These are phyloP conservation scores for Archocentrus centrarchus DNA, from an alignment of 2,113 vertebrate genomes.

Conservation along the genomic window DNA sequence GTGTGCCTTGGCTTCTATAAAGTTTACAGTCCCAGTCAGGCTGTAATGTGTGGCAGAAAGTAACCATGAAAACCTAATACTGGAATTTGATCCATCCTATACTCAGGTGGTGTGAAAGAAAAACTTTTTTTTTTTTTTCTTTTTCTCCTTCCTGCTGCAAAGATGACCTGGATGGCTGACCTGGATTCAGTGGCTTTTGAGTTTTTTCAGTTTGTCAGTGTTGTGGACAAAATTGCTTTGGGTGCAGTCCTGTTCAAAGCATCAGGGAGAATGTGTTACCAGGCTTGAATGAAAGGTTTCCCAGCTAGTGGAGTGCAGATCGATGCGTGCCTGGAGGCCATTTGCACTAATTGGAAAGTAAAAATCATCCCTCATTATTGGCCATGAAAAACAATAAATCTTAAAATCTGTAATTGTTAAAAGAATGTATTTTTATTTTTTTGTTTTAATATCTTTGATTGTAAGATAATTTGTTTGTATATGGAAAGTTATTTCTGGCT, in stretches of 20 bases:
- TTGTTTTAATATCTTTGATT: constrained; percentile 14
- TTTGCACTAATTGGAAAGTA: constrained; percentile 27
- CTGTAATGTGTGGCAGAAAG: constrained; percentile 24
- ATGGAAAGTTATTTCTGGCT: constrained; percentile 3
- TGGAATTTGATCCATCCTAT: constrained; percentile 42
- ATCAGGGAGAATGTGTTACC: constrained; percentile 43
- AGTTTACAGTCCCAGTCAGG: constrained; percentile 25
- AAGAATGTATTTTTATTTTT: constrained; percentile 51
- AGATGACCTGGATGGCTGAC: neutral
- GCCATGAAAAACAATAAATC: constrained; percentile 12
- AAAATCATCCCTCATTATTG: constrained; percentile 28
- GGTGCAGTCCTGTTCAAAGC: constrained; percentile 7
- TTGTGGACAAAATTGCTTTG: constrained; percentile 5
- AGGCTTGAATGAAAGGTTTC: constrained; percentile 7
- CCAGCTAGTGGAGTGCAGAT: constrained; percentile 1
- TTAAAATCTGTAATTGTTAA: constrained; percentile 13
- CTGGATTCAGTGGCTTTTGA: constrained; percentile 21
- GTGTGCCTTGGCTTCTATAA: constrained; percentile 81
- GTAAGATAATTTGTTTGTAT: constrained; percentile 4
- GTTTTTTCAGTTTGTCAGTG: constrained; percentile 7
- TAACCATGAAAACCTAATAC: constrained; percentile 9
- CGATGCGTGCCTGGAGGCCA: neutral
- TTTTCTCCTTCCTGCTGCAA: neutral
- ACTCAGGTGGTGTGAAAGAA: constrained; percentile 57
- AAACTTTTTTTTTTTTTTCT: neutral